Conservation (phyloP, 2,797 vertebrate genomes). For the Parotocinclus haroldoi region DNA sequence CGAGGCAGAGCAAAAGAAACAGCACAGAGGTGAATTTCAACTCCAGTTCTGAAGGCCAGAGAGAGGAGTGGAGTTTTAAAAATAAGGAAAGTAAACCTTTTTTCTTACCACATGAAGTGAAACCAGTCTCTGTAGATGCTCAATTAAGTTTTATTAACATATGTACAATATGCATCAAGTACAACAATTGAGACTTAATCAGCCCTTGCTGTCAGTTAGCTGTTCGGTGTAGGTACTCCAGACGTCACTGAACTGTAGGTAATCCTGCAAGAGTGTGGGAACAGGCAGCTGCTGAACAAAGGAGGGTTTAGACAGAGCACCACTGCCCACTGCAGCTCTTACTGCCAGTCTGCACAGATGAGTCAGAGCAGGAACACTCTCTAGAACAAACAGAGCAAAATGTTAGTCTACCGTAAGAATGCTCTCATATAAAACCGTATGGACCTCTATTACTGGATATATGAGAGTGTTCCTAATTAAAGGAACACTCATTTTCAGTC, state of each 20-base stretch:
- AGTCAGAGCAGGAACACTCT: constrained; percentile 56
- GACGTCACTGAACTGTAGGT: constrained; percentile 65
- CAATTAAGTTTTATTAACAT: constrained; percentile 43
- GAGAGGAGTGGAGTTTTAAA: constrained; percentile 6
- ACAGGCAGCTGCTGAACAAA: constrained; percentile 62
- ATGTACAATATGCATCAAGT: constrained; percentile 38
- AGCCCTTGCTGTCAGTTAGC: constrained; percentile 1
- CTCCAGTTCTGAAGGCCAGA: constrained; percentile 36
- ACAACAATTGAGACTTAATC: constrained; percentile 28
- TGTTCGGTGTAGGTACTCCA: constrained; percentile 22
- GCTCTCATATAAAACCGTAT: too few relatives aligned
- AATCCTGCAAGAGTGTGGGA: constrained; percentile 56
- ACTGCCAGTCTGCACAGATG: constrained; percentile 69
- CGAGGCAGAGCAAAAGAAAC: constrained; percentile 37
- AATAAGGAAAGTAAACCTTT: constrained; percentile 18
- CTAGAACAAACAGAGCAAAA: constrained; percentile 47
- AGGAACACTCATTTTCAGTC: too few relatives aligned
- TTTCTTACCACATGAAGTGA: too few relatives aligned
- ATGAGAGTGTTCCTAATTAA: too few relatives aligned
- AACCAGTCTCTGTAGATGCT: constrained; percentile 2
- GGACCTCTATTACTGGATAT: too few relatives aligned
- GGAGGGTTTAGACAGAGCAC: constrained; percentile 53
- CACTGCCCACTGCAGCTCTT: constrained; percentile 55
- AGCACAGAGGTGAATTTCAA: constrained; percentile 48
- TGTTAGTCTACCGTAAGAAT: too few relatives aligned